A percentile compares a stretch with the other conserved stretches of the same genome.
These are phyloP conservation scores for Onthophagus taurus DNA, from an alignment of 1,140 invertebrate genomes.

Conservation along the genomic window DNA sequence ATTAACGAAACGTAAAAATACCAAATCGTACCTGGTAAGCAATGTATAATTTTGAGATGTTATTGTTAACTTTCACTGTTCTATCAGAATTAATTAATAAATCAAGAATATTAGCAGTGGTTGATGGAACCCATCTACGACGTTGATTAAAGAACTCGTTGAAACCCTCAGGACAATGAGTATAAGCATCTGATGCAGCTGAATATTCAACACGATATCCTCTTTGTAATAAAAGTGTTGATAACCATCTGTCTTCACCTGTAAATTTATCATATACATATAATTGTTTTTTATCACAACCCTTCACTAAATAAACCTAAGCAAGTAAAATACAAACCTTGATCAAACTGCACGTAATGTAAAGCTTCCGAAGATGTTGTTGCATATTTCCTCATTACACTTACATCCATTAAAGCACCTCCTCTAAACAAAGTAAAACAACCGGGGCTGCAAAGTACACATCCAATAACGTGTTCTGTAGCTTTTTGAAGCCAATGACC, in stretches of 20 bases:
- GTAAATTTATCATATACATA: background rate
- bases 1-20: too few relatives aligned
- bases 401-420: conserved; percentile 82
- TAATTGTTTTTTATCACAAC: too few relatives aligned
- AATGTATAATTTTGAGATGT: conserved; percentile 77
- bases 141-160: conserved; percentile 84
- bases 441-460: conserved; percentile 81
- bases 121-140: conserved; percentile 84
- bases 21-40: conserved; percentile 58
- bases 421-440: conserved; percentile 87
- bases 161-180: conserved; percentile 80
- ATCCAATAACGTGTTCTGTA: conserved; percentile 87
- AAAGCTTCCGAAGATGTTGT: conserved; percentile 66
- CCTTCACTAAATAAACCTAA: too few relatives aligned
- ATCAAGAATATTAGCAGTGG: conserved; percentile 82
- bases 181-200: conserved; percentile 86
- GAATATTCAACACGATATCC: conserved; percentile 86
- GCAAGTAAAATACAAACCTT: too few relatives aligned
- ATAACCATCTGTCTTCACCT: conserved; percentile 77
- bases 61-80: conserved; percentile 72
- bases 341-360: conserved; percentile 90
- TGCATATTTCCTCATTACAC: conserved; percentile 82
- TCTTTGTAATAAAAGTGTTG: conserved; percentile 74
- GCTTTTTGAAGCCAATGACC: conserved; percentile 93
- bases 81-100: conserved; percentile 61